Evolutionary conservation across 37 sponge, comb jelly and placozoan genomes (phyloP).

Genomic region (Spongilla lacustris): DNA sequence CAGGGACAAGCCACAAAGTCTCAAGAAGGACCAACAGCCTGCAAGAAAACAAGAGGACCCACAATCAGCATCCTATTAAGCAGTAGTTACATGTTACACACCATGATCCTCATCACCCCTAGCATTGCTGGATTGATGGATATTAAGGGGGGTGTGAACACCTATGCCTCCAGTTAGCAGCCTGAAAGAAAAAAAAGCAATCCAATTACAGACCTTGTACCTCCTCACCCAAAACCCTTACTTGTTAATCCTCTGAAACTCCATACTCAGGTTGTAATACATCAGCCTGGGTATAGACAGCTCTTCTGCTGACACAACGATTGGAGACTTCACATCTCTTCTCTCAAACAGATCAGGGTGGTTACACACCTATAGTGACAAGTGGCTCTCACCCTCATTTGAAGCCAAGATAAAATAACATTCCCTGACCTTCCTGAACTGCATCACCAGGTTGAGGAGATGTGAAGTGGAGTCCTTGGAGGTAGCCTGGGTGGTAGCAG

Average conservation of each 20-base stretch:
- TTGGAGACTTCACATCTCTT: constrained; percentile 83
- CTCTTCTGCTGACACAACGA: constrained; percentile 23
- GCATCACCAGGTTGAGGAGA: constrained; percentile 97
- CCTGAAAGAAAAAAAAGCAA: constrained; percentile 12
- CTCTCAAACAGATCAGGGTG: constrained; percentile 96
- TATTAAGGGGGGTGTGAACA: constrained; percentile 40
- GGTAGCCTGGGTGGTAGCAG: constrained; percentile 43
- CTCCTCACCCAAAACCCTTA: background rate
- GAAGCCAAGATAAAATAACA: background rate
- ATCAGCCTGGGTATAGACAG: constrained; percentile 62
- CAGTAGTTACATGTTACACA: background rate
- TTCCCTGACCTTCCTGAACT: constrained; percentile 88
- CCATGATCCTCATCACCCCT: background rate
- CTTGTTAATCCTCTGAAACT: constrained; percentile 13
- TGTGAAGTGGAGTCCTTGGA: constrained; percentile 62
- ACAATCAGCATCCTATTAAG: background rate
- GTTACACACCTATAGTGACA: constrained; percentile 82
- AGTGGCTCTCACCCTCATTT: background rate
- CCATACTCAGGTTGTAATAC: constrained; percentile 8
- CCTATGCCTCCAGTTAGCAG: constrained; percentile 41
- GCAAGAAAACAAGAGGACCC: background rate
- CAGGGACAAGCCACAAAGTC: constrained; percentile 45
- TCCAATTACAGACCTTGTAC: too few relatives aligned
- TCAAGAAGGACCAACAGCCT: constrained; percentile 59
- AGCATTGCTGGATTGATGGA: constrained; percentile 33